phyloP scores from a whole-genome alignment of 1,140 invertebrate species.

The Trichomalopsis sarcophagae region DNA sequence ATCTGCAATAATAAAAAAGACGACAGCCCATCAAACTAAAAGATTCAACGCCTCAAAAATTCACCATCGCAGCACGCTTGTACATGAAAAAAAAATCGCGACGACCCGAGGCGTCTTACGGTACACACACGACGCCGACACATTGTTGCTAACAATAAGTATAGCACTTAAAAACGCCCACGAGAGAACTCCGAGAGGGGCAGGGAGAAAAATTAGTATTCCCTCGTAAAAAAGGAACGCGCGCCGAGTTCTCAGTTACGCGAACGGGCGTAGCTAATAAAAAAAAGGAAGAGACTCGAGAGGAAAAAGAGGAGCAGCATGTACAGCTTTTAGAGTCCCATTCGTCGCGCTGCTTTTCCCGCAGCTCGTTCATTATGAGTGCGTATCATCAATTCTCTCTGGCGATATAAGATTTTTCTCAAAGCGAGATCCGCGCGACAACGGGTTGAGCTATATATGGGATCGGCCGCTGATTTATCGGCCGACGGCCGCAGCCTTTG shows the following conservation, averaged over 20 bases:
- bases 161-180: slow-evolving; percentile 28
- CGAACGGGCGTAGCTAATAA: slow-evolving; percentile 22
- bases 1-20: not conserved
- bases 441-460: not conserved
- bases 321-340: slow-evolving; percentile 4
- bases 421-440: not conserved
- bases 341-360: slow-evolving; percentile 26
- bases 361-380: slow-evolving; percentile 1
- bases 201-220: slow-evolving; percentile 21
- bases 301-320: not conserved
- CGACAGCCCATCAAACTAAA: not conserved
- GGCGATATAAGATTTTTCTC: not conserved
- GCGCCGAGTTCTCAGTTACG: not conserved
- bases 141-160: slow-evolving; percentile 31
- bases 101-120: not conserved
- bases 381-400: slow-evolving; percentile 21
- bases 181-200: not conserved
- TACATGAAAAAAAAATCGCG: not conserved
- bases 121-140: not conserved
- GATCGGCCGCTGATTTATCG: slow-evolving; percentile 27
- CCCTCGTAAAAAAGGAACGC: slow-evolving; percentile 8
- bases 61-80: not conserved
- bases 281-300: slow-evolving; percentile 4
- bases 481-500: not conserved
- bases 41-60: not conserved